Evolutionary conservation across 92 coral and sea anemone species (phyloP).

Genomic region (Siderastrea radians): DNA sequence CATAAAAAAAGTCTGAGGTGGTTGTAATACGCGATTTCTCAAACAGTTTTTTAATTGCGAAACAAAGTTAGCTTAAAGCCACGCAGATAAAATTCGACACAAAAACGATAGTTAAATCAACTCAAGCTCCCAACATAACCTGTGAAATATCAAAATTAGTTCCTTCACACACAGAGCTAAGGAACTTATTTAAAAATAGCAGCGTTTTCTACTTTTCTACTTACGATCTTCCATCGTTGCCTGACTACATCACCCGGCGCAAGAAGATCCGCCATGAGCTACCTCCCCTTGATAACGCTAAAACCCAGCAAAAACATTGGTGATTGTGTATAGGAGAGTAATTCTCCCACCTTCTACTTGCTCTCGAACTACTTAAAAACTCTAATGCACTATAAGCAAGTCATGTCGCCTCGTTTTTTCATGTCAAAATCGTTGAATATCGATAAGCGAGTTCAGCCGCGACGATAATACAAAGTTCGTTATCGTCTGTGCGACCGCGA

Average conservation of each 20-base stretch:
- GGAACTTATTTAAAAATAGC: constrained; percentile 1
- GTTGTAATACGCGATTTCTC: constrained; percentile 6
- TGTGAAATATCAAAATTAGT: constrained; percentile 6
- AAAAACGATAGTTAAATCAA: neutral
- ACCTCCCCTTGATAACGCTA: constrained; percentile 54
- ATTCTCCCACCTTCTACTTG: constrained; percentile 22
- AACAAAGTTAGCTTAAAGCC: neutral
- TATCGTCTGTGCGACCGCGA: constrained; percentile 6
- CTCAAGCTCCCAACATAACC: neutral
- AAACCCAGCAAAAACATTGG: constrained; percentile 56
- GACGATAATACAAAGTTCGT: constrained; percentile 20
- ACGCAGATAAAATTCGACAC: constrained; percentile 18
- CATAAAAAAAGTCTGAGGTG: neutral
- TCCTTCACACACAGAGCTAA: neutral
- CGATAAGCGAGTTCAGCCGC: constrained; percentile 15
- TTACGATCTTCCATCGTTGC: constrained; percentile 99
- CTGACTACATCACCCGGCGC: constrained; percentile 96
- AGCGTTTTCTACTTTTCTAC: constrained; percentile 66
- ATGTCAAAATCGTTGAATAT: constrained; percentile 42
- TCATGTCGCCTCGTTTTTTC: constrained; percentile 29
- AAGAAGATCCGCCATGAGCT: constrained; percentile 98
- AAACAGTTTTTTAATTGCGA: constrained; percentile 37
- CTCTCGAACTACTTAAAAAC: constrained; percentile 31
- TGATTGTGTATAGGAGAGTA: constrained; percentile 26
- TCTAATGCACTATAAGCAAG: constrained; percentile 34